Evolutionary conservation across 2,888 invertebrate species (phyloP).

Genomic region (Chymomyza procnemis): DNA sequence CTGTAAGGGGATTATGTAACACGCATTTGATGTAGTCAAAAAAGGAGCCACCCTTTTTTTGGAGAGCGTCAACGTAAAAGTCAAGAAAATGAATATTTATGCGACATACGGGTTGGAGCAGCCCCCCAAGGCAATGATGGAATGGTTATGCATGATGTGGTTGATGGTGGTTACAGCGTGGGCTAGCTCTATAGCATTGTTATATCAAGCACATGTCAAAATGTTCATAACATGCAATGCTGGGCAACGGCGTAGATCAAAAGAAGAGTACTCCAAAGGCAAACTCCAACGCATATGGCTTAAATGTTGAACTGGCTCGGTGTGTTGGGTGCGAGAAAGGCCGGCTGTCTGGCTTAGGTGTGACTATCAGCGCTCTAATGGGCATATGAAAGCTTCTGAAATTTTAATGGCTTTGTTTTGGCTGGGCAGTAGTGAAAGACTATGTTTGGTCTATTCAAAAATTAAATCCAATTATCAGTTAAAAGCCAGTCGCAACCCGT

Average conservation of each 20-base stretch:
- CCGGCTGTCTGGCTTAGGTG: slow-evolving; percentile 34
- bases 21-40: slow-evolving; percentile 65
- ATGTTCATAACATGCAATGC: slow-evolving; percentile 55
- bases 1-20: slow-evolving; percentile 61
- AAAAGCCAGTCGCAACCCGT: slow-evolving; percentile 51
- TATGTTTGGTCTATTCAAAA: slow-evolving; percentile 57
- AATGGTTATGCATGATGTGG: neutral
- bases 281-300: slow-evolving; percentile 6
- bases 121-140: neutral
- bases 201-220: slow-evolving; percentile 69
- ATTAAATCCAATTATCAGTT: slow-evolving; percentile 73
- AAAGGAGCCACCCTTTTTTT: slow-evolving; percentile 54
- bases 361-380: slow-evolving; percentile 42
- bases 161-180: neutral
- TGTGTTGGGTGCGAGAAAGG: neutral
- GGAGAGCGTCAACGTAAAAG: slow-evolving; percentile 42
- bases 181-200: slow-evolving; percentile 50
- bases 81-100: slow-evolving; percentile 72
- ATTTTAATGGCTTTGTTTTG: slow-evolving; percentile 44
- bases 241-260: slow-evolving; percentile 42
- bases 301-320: slow-evolving; percentile 2
- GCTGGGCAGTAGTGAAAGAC: slow-evolving; percentile 4
- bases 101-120: slow-evolving; percentile 48
- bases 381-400: slow-evolving; percentile 35
- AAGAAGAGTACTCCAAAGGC: slow-evolving; percentile 39